These are phyloP conservation scores for Eufriesea mexicana DNA, from an alignment of 1,140 invertebrate species.

Conservation along the genomic window DNA sequence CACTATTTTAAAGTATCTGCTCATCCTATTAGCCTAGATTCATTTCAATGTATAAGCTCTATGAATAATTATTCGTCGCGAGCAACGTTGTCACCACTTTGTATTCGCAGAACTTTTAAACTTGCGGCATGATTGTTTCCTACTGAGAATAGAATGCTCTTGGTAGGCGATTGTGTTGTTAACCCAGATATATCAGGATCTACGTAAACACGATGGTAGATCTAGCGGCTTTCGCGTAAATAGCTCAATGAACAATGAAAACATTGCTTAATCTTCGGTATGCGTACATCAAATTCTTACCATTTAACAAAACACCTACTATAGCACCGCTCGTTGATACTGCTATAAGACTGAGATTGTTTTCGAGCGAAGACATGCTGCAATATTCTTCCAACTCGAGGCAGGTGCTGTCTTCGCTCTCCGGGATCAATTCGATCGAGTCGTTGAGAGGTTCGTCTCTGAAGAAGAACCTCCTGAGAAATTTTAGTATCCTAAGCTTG, in stretches of 20 bases:
- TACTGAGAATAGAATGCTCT: constrained; percentile 10
- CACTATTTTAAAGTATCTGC: not conserved
- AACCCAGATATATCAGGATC: constrained; percentile 28
- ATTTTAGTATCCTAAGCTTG: constrained; percentile 82
- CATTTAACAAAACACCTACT: constrained; percentile 84
- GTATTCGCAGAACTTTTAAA: constrained; percentile 5
- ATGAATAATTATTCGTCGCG: not conserved
- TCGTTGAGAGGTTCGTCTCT: constrained; percentile 88
- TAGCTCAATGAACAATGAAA: constrained; percentile 3
- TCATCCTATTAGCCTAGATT: not conserved
- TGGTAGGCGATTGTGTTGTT: constrained; percentile 7
- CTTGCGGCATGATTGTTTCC: not conserved
- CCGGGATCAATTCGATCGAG: constrained; percentile 83
- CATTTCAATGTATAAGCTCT: not conserved
- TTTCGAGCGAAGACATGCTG: constrained; percentile 83
- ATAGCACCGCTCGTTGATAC: constrained; percentile 84
- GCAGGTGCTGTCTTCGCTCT: constrained; percentile 85
- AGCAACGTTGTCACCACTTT: not conserved
- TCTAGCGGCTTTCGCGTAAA: not conserved
- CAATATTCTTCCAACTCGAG: constrained; percentile 85
- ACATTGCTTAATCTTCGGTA: not conserved
- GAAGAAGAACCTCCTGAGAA: constrained; percentile 86
- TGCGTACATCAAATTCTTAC: constrained; percentile 57
- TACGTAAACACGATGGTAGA: constrained; percentile 2
- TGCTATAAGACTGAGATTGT: constrained; percentile 86